These are phyloP conservation scores for Latrodectus elegans DNA, from an alignment of 2,888 invertebrate genomes.

Conservation along the genomic window DNA sequence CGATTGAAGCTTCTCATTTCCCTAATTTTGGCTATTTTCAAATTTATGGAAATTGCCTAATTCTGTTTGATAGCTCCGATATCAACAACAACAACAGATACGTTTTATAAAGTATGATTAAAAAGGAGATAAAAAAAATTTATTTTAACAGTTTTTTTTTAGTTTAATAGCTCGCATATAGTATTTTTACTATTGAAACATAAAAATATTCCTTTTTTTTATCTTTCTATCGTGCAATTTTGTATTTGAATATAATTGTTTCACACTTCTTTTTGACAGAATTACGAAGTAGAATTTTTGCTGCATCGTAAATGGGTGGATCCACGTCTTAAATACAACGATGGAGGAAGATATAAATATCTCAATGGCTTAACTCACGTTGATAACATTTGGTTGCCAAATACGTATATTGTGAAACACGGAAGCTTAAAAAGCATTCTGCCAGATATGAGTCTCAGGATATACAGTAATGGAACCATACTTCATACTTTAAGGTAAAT, in stretches of 20 bases:
- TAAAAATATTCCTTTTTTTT: too few species aligned
- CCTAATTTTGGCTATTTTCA: too few species aligned
- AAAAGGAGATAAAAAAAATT: too few species aligned
- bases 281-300: constrained; percentile 96
- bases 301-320: constrained; percentile 96
- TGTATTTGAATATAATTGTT: neutral
- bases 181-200: too few species aligned
- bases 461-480: constrained; percentile 93
- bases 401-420: constrained; percentile 96
- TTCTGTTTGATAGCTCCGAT: too few species aligned
- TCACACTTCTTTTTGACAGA: constrained; percentile 74
- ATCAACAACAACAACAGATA: too few species aligned
- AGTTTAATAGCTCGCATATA: too few species aligned
- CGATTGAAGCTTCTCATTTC: too few species aligned
- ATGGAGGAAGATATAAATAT: constrained; percentile 82
- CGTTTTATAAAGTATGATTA: too few species aligned
- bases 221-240: too few species aligned
- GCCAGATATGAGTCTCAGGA: constrained; percentile 93
- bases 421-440: constrained; percentile 92
- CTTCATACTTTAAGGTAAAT: constrained; percentile 86
- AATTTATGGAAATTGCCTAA: too few species aligned
- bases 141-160: too few species aligned
- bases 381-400: constrained; percentile 93
- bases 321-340: constrained; percentile 89
- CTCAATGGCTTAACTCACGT: constrained; percentile 94